phyloP scores from a whole-genome alignment of 2,113 vertebrate genomes.

The Hiodon alosoides region DNA sequence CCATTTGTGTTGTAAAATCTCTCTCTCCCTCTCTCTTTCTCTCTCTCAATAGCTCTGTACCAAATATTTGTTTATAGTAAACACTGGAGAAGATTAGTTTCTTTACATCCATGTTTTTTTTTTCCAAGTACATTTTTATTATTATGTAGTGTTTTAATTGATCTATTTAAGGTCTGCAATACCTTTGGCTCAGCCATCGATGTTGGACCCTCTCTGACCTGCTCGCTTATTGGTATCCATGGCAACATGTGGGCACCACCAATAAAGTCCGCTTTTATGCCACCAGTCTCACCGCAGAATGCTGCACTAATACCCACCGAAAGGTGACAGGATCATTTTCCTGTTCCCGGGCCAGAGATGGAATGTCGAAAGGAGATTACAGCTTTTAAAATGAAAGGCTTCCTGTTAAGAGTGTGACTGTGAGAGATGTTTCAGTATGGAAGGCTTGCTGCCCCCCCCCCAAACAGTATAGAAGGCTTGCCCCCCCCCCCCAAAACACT shows the following conservation, averaged over 20 bases:
- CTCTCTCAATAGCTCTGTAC: too few relatives aligned
- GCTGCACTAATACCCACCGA: conserved; percentile 12
- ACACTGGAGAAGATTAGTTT: too few relatives aligned
- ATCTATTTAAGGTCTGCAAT: neutral
- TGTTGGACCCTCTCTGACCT: neutral
- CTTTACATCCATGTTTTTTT: too few relatives aligned
- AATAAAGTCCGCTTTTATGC: conserved; percentile 17
- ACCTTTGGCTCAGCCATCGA: neutral
- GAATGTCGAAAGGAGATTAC: conserved; percentile 31
- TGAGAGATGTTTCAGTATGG: conserved; percentile 23
- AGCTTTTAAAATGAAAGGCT: conserved; percentile 30
- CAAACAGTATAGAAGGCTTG: too few relatives aligned
- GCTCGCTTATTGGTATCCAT: conserved; percentile 14
- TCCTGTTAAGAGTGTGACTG: conserved; percentile 18
- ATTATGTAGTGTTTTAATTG: neutral
- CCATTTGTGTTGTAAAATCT: too few relatives aligned
- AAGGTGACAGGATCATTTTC: conserved; percentile 19
- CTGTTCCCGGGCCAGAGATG: conserved; percentile 15
- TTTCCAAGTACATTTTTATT: neutral
- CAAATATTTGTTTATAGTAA: too few relatives aligned
- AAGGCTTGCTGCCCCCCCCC: too few relatives aligned
- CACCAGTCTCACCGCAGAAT: conserved; percentile 3
- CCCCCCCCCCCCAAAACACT: too few relatives aligned
- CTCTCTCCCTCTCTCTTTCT: too few relatives aligned
- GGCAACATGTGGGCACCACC: conserved; percentile 14